Base-by-base conservation (phyloP, 2,797 vertebrate genomes). In the Linurgus olivaceus region DNA sequence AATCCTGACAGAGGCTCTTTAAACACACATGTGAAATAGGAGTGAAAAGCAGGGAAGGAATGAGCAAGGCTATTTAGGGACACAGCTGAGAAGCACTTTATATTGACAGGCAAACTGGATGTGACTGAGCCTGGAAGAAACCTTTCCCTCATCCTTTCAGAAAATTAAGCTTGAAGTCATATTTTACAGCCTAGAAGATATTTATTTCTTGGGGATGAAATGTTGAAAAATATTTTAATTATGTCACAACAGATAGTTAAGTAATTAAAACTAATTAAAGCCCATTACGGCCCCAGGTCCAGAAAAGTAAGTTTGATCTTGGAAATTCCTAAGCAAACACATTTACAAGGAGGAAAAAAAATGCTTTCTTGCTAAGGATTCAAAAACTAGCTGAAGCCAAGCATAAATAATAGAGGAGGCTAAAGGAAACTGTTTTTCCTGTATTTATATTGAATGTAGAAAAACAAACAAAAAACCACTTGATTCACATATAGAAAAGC, bases 61-160 rank as follows among this genome's bases (percentile, higher is more conserved):
- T 6, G 24, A 88, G 26, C 42, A 59, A 91, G 88, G 86, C 68
- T 92, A 90, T 93, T 96, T 90, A 66, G 81, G 94, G 96, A 97
- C 94, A 92, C 40, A 44, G 72, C 35, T 90, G 67, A 93, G 61
- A 90, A 89, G 35, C 9, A 47, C 44, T 92, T 92, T 42, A 35
- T 83, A 93, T 44, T 83, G 88, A 89, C 91, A 88, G 61, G 65
- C 20, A 13, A 86, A 79, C 42, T 73, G 67, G 71, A 85, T 71
- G 42, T 87, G 86, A 50, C 50, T 71, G 42, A 96, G 92, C 57
- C 81, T 91, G 42, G 20, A 67, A 85, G 74, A 94, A 89, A 50
- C 47, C 65, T 83, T 94, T 74, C 42, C 52, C 9, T 92, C 50
- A 17, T 26, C 73, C 23, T 72, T 96, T 92, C 52, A 67, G 15